phyloP scores from a whole-genome alignment of 2,113 vertebrate species.

The Crotalus horridus region DNA sequence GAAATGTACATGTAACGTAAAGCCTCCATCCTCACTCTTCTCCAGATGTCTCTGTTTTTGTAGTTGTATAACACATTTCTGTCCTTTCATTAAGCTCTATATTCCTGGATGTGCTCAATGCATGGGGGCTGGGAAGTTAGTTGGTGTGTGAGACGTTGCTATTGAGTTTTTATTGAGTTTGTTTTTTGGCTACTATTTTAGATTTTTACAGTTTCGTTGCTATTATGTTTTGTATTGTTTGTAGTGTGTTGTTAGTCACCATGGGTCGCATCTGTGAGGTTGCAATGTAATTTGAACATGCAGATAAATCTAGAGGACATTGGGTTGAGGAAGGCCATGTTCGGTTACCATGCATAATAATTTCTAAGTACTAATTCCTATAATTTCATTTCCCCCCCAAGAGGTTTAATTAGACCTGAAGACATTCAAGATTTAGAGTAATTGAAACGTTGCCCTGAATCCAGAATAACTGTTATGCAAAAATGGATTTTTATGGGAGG shows the following conservation, averaged over 20 bases:
- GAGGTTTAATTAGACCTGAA: neutral
- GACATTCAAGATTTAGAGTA: neutral
- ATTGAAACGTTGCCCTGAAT: neutral
- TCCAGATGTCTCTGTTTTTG: neutral
- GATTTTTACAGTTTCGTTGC: neutral
- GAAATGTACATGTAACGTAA: neutral
- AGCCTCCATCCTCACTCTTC: neutral
- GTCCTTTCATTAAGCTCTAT: neutral
- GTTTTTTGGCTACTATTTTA: neutral
- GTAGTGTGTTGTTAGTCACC: neutral
- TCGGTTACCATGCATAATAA: neutral
- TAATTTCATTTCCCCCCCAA: neutral
- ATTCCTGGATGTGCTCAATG: neutral
- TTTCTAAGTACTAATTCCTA: neutral
- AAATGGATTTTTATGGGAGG: neutral
- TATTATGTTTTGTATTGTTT: neutral
- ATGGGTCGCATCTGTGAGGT: neutral
- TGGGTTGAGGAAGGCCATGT: neutral
- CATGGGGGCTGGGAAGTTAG: neutral
- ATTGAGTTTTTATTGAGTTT: neutral
- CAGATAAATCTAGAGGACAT: neutral
- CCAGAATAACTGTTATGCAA: neutral
- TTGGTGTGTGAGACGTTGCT: neutral
- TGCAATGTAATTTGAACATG: neutral
- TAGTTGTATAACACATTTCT: neutral